Conservation (phyloP, 1,140 invertebrate genomes). For the Panonychus citri region DNA sequence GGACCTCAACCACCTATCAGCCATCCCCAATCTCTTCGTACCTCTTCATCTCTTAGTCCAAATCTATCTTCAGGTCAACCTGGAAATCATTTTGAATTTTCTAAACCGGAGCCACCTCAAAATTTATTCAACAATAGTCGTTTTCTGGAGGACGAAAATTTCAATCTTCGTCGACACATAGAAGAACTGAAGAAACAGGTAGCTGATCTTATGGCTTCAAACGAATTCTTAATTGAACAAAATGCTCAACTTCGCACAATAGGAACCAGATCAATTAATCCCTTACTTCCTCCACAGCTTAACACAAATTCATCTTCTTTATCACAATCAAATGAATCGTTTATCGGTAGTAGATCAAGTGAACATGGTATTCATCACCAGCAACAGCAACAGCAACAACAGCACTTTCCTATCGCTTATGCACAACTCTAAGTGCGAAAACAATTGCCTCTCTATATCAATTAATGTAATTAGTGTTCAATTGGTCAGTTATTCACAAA, state of each 20-base stretch:
- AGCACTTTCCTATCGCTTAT: too few species aligned
- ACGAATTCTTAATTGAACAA: constrained; percentile 54
- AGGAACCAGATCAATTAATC: not conserved
- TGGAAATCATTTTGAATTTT: not conserved
- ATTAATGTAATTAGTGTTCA: too few species aligned
- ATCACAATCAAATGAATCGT: not conserved
- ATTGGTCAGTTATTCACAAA: too few species aligned
- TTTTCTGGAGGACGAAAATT: constrained; percentile 46
- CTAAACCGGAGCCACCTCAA: not conserved
- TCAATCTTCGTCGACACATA: constrained; percentile 39
- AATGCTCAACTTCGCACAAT: constrained; percentile 40
- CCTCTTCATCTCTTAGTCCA: not conserved
- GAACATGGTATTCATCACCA: too few species aligned
- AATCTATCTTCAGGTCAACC: not conserved
- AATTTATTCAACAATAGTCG: not conserved
- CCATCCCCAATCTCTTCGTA: too few species aligned
- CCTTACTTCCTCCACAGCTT: not conserved
- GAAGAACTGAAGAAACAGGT: constrained; percentile 47
- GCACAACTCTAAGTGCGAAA: too few species aligned
- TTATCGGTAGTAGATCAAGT: too few species aligned
- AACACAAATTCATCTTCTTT: not conserved
- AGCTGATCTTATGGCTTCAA: constrained; percentile 45
- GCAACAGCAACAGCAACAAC: too few species aligned
- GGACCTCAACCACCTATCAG: not conserved
- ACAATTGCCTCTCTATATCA: too few species aligned